phyloP scores from a whole-genome alignment of 2,797 vertebrate genomes.

The Haliaeetus vocifer region DNA sequence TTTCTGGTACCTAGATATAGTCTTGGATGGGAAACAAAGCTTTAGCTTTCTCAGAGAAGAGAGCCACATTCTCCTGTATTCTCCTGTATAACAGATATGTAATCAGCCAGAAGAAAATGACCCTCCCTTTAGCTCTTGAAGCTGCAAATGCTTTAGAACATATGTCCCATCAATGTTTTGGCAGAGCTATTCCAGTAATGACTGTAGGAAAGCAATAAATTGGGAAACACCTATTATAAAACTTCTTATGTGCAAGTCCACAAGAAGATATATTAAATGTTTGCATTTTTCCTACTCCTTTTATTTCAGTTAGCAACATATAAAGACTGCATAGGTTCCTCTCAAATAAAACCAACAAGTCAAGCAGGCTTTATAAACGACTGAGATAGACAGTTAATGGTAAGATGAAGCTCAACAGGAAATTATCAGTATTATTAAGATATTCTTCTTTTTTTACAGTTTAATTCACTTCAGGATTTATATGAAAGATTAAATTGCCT shows the following conservation, averaged over 20 bases:
- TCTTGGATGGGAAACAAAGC: background rate
- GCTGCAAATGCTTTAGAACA: constrained; percentile 36
- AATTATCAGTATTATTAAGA: background rate
- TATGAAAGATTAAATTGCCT: background rate
- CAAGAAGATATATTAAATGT: background rate
- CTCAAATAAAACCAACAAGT: background rate
- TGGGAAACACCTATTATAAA: constrained; percentile 32
- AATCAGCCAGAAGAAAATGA: background rate
- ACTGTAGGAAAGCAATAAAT: constrained; percentile 12
- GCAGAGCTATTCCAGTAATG: constrained; percentile 16
- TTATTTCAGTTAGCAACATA: constrained; percentile 16
- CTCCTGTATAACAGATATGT: background rate
- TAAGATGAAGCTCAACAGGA: background rate
- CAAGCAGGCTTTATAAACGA: background rate
- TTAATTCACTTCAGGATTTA: background rate
- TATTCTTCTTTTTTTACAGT: background rate
- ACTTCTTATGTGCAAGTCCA: constrained; percentile 15
- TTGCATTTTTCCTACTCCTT: constrained; percentile 29
- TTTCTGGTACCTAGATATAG: background rate
- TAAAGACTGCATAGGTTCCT: background rate
- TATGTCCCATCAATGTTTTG: constrained; percentile 25
- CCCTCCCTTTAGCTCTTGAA: constrained; percentile 17
- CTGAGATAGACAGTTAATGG: background rate
- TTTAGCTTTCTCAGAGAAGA: background rate
- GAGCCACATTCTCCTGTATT: background rate